A percentile compares a stretch with the other conserved stretches of the same genome.
phyloP scores from a whole-genome alignment of 2,113 vertebrate species.

The Coturnix japonica region DNA sequence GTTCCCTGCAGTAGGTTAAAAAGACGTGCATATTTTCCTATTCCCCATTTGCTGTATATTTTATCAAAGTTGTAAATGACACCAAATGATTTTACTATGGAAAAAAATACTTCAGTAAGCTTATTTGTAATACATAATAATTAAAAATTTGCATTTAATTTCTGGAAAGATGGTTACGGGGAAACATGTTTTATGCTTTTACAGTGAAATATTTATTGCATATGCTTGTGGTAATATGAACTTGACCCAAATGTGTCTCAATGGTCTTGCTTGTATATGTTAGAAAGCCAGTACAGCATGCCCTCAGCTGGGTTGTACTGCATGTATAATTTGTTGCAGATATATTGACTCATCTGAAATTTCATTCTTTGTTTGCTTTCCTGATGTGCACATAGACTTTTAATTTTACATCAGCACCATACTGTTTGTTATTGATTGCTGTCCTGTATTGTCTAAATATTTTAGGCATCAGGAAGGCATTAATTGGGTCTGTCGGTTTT shows the following conservation, averaged over 20 bases:
- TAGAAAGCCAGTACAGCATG: background rate
- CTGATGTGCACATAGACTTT: background rate
- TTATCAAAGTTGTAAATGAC: background rate
- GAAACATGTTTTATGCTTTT: background rate
- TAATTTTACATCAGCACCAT: background rate
- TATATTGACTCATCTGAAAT: conserved; percentile 3
- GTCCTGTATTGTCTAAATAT: background rate
- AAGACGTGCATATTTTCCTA: background rate
- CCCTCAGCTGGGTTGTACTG: background rate
- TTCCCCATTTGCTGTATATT: background rate
- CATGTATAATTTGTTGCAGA: background rate
- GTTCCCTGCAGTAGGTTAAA: background rate
- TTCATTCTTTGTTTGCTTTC: conserved; percentile 11
- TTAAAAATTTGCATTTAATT: conserved; percentile 33
- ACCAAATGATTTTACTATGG: background rate
- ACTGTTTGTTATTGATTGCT: background rate
- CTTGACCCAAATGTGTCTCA: background rate
- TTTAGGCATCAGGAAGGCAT: background rate
- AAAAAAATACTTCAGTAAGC: conserved; percentile 8
- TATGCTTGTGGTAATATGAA: background rate
- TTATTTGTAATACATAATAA: conserved; percentile 16
- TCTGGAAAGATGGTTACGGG: background rate
- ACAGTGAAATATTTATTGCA: background rate
- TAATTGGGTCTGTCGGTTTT: background rate
- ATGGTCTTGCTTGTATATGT: background rate